phyloP scores from a whole-genome alignment of 2,888 invertebrate species.

The Drosophila ezoana region DNA sequence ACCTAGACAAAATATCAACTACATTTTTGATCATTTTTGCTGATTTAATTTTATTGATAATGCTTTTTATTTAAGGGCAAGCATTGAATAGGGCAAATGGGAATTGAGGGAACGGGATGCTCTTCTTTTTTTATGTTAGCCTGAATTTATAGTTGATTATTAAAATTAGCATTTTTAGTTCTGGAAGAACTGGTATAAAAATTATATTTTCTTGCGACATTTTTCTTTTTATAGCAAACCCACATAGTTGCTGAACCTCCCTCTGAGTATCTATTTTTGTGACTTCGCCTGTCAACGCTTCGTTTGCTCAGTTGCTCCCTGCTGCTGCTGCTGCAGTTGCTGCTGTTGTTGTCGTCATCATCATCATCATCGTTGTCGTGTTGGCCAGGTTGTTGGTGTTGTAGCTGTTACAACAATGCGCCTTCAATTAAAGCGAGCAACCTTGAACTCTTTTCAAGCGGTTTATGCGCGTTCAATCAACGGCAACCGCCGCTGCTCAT shows the following conservation, averaged over 20 bases:
- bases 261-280: constrained; percentile 68
- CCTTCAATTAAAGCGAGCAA: constrained; percentile 76
- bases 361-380: constrained; percentile 32
- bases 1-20: constrained; percentile 3
- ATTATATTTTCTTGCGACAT: background rate
- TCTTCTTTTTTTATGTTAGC: too few species aligned
- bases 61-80: too few species aligned
- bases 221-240: constrained; percentile 15
- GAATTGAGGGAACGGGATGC: too few species aligned
- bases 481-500: constrained; percentile 58
- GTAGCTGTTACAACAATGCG: constrained; percentile 74
- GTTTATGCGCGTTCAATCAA: constrained; percentile 71
- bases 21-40: constrained; percentile 15
- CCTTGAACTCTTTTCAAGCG: constrained; percentile 80
- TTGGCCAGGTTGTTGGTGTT: constrained; percentile 37
- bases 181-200: background rate
- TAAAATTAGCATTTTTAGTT: background rate
- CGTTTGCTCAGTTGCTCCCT: constrained; percentile 49
- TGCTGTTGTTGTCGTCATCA: constrained; percentile 38
- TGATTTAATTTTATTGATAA: constrained; percentile 1
- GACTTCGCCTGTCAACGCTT: constrained; percentile 69
- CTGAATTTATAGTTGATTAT: background rate
- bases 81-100: too few species aligned
- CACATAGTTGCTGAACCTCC: constrained; percentile 41
- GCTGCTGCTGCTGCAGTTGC: constrained; percentile 37